Conservation (phyloP, 2,113 vertebrate genomes). For the Cheilinus undulatus region DNA sequence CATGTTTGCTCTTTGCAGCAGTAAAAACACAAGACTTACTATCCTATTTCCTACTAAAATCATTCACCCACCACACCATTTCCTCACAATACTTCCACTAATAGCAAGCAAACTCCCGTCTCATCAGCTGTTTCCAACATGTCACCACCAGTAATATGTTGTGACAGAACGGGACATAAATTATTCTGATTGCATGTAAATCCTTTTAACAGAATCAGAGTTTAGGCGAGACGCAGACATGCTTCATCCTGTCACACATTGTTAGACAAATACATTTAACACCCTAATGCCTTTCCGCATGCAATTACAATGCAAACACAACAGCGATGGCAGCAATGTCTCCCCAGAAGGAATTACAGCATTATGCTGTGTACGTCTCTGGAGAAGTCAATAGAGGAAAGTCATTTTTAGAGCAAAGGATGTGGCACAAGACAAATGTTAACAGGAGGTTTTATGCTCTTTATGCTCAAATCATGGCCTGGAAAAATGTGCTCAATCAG, state of each 20-base stretch:
- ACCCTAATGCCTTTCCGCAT: slow-evolving; percentile 45
- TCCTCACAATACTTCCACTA: slow-evolving; percentile 36
- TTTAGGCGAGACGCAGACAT: slow-evolving; percentile 46
- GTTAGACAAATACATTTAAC: slow-evolving; percentile 59
- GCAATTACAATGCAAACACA: slow-evolving; percentile 38
- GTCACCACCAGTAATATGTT: slow-evolving; percentile 44
- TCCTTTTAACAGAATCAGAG: slow-evolving; percentile 60
- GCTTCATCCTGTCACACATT: slow-evolving; percentile 60
- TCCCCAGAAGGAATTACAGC: slow-evolving; percentile 31
- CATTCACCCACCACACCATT: slow-evolving; percentile 52
- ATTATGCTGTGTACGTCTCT: slow-evolving; percentile 12
- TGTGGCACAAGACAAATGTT: not conserved
- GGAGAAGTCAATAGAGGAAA: slow-evolving; percentile 18
- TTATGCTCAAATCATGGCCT: not conserved
- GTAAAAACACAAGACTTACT: slow-evolving; percentile 31
- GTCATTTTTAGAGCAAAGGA: not conserved
- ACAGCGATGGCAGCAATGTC: slow-evolving; percentile 3
- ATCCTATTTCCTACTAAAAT: slow-evolving; percentile 39
- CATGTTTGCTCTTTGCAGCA: slow-evolving; percentile 28
- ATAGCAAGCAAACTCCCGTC: slow-evolving; percentile 24
- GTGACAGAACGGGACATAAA: slow-evolving; percentile 57
- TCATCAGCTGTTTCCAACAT: slow-evolving; percentile 53
- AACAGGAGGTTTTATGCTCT: not conserved
- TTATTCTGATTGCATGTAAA: slow-evolving; percentile 71
- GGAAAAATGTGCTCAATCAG: slow-evolving; percentile 54